phyloP scores from a whole-genome alignment of 2,797 vertebrate genomes.

The Fistularia tabacaria region DNA sequence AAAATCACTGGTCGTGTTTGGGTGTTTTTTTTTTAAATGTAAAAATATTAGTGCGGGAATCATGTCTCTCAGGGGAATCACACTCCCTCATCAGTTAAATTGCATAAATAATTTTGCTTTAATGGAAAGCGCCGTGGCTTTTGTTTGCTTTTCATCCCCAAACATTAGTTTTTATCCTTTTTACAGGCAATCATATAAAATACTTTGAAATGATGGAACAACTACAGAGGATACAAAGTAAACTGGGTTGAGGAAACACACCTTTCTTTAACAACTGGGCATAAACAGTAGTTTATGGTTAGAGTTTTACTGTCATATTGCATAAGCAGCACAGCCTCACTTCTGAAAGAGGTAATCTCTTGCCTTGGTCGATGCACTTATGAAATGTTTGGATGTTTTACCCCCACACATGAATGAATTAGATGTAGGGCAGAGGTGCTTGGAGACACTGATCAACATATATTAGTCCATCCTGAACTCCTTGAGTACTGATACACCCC shows the following conservation, averaged over 20 bases:
- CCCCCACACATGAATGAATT: conserved; percentile 39
- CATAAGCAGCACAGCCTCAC: conserved; percentile 53
- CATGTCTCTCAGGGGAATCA: conserved; percentile 8
- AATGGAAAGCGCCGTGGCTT: conserved; percentile 47
- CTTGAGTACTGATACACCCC: background rate
- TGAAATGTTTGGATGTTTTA: conserved; percentile 34
- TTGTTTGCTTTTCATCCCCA: conserved; percentile 71
- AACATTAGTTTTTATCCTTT: conserved; percentile 73
- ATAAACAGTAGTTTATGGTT: conserved; percentile 81
- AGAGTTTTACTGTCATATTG: conserved; percentile 65
- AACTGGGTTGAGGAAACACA: conserved; percentile 67
- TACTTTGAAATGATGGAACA: conserved; percentile 45
- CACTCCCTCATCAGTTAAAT: conserved; percentile 34
- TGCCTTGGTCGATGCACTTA: conserved; percentile 25
- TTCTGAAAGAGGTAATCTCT: conserved; percentile 34
- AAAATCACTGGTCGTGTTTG: conserved; percentile 2
- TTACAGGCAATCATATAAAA: conserved; percentile 67
- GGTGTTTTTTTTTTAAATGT: conserved; percentile 11
- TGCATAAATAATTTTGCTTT: conserved; percentile 35
- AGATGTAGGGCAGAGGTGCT: conserved; percentile 24
- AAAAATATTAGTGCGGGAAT: conserved; percentile 7
- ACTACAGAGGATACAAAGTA: conserved; percentile 53
- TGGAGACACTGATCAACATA: conserved; percentile 23
- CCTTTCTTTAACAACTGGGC: conserved; percentile 72
- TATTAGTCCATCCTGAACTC: conserved; percentile 24